Evolutionary conservation across 2,888 invertebrate genomes (phyloP).

Genomic region (Siphlonurus alternatus): DNA sequence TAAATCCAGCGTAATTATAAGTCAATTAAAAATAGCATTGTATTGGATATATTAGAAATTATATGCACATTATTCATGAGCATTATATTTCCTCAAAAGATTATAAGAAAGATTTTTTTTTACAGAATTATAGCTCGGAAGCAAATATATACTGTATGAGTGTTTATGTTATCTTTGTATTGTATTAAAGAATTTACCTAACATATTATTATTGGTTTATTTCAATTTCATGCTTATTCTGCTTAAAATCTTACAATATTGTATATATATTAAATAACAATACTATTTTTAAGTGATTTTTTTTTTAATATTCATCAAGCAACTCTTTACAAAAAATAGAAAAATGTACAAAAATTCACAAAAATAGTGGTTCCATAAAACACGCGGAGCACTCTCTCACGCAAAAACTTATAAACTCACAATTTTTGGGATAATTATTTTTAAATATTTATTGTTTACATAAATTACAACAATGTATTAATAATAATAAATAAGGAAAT

Average conservation of each 20-base stretch:
- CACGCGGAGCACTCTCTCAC: conserved; percentile 9
- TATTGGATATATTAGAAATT: conserved; percentile 1
- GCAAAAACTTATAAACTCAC: conserved; percentile 3
- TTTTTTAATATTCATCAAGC: too few species aligned
- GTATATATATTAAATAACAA: background rate
- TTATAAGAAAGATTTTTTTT: too few species aligned
- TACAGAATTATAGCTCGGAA: too few species aligned
- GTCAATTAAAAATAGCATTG: background rate
- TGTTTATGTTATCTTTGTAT: too few species aligned
- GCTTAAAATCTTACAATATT: background rate
- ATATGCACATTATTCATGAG: background rate
- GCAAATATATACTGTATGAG: too few species aligned
- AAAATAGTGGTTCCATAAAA: conserved; percentile 11
- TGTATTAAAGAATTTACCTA: too few species aligned
- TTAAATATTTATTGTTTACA: conserved; percentile 9
- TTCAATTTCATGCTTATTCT: background rate
- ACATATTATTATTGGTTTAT: background rate
- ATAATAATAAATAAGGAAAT: too few species aligned
- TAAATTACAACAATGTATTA: conserved; percentile 8
- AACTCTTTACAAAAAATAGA: conserved; percentile 9
- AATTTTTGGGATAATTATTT: background rate
- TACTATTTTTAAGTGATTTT: background rate
- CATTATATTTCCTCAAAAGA: too few species aligned
- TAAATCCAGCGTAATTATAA: background rate
- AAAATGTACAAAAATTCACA: conserved; percentile 12